Base-by-base conservation (phyloP, 2,888 invertebrate species). In the Heliconius hortense region DNA sequence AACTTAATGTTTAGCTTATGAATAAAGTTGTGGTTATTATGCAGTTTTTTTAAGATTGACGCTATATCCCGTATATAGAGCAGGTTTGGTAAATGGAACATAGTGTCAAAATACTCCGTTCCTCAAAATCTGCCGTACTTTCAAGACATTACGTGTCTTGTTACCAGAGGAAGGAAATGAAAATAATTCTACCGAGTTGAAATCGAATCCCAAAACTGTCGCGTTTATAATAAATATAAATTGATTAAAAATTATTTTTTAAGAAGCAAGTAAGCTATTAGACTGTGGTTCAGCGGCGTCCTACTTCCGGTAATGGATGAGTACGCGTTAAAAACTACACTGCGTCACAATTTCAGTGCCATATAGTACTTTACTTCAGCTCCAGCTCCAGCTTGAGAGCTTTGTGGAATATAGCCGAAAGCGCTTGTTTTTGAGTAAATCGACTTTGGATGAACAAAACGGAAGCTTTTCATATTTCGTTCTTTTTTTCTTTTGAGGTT, bases 271-370 rank as follows among this genome's bases (percentile, higher is more conserved):
- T 69, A 15, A 68, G 69, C 13, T 31, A 43, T 43, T 66, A 69
- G 31, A 56, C 31, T 69, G 31, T 69, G 69, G 69, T 35, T 15
- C 31, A 31, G 69, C 56, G 15, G 69, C 7, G 69, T 35, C 69
- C 69, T 18, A 69, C 56, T 56, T 69, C n/a, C 28, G n/a, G n/a
- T 69, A 69, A 69, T 69, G 56, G 56, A 69, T 69, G 56, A 69
- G 56, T 31, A 24, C 69, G 53, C 69, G 69, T 56, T 69, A 69
- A 69, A 69, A 69, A 69, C 56, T 69, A 56, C 31, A 13, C 69
- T 56, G 56, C 69, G 69, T 31, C 53, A 35, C 69, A n/a, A 24
- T 56, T 69, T 56, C 56, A 69, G 69, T n/a, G 15, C 69, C 24
- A n/a, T 28, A 31, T 1, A 56, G 56, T 69, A 56, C 56, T 53